Conservation (phyloP, 53 echinoderm and acorn worm genomes). For the Holothuria leucospilota region DNA sequence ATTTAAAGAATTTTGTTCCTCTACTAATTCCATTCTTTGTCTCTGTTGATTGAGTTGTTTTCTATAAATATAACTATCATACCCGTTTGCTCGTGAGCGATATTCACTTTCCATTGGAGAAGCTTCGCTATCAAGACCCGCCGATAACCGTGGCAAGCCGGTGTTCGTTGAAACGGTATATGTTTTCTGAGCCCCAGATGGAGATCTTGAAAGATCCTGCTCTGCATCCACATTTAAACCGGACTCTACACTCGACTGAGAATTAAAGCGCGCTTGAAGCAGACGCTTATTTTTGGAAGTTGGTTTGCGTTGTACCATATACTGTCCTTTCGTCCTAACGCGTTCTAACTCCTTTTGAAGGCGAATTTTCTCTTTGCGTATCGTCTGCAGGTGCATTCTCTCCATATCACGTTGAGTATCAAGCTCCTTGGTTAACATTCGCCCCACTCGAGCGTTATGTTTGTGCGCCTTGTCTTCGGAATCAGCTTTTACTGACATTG, state of each 20-base stretch:
- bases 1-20: slow-evolving; percentile 61
- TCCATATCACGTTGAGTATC: slow-evolving; percentile 83
- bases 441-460: slow-evolving; percentile 63
- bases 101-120: slow-evolving; percentile 48
- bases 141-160: slow-evolving; percentile 26
- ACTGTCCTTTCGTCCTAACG: slow-evolving; percentile 77
- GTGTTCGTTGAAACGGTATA: background rate
- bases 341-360: slow-evolving; percentile 83
- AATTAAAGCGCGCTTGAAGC: slow-evolving; percentile 44
- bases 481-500: background rate
- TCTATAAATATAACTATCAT: slow-evolving; percentile 6
- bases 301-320: slow-evolving; percentile 41
- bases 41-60: slow-evolving; percentile 23
- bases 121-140: background rate
- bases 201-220: slow-evolving; percentile 13
- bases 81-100: slow-evolving; percentile 15
- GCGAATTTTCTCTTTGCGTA: slow-evolving; percentile 84
- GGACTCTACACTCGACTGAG: background rate
- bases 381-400: slow-evolving; percentile 83
- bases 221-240: background rate
- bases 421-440: slow-evolving; percentile 68
- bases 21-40: slow-evolving; percentile 26
- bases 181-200: background rate
- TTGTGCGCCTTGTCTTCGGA: slow-evolving; percentile 63
- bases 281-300: slow-evolving; percentile 17